Conservation (phyloP, 2,888 invertebrate species). For the Lumbricus terrestris region DNA sequence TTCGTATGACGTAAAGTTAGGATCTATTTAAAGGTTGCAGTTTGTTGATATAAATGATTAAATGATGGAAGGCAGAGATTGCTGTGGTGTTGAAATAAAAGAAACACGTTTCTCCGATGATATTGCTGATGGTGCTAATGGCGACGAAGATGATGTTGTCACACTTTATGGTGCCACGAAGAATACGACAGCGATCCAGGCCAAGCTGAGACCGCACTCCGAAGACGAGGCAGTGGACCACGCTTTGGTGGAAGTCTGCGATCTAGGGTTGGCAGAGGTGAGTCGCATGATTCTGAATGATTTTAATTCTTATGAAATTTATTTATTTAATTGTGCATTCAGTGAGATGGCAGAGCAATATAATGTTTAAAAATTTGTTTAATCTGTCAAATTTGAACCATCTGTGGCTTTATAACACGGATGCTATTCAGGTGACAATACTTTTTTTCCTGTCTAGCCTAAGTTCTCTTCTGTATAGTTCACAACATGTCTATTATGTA, state of each 20-base stretch:
- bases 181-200: neutral
- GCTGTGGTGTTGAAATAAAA: neutral
- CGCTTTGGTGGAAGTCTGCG: neutral
- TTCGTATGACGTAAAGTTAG: neutral
- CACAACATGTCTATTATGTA: no score
- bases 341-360: neutral
- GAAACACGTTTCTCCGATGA: neutral
- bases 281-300: neutral
- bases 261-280: neutral
- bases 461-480: no score
- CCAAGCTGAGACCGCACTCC: neutral
- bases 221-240: neutral
- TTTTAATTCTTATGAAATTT: neutral
- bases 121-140: neutral
- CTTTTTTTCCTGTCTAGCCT: no score
- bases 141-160: slow-evolving; percentile 9
- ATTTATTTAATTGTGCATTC: neutral
- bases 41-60: neutral
- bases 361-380: neutral
- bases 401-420: no score
- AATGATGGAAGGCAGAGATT: neutral
- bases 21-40: slow-evolving; percentile 3
- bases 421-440: no score
- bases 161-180: neutral
- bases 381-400: neutral